Evolutionary conservation across 1,140 invertebrate genomes (phyloP), one percentile per base, ranked within the genome.

Genomic region (Drosophila ananassae): DNA sequence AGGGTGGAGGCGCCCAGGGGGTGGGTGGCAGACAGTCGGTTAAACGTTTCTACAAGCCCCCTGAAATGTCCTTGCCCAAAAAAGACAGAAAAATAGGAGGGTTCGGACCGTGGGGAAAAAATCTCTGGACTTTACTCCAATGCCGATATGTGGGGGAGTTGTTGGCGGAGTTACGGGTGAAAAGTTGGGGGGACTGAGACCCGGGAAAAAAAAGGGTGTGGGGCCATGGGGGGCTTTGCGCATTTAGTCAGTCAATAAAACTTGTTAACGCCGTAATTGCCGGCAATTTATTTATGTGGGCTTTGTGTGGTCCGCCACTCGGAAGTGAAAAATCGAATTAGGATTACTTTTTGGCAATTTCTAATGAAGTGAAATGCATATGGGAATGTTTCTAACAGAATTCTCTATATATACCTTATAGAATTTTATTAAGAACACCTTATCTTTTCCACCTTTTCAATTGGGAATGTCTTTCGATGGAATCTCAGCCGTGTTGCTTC

Each of bases 161-260:
- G 44, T 50, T 44, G n/a, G 41, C 21, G 3, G 34, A 25, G 34
- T 32, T 24, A 46, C 30, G 41, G 46, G 10, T 44, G 56, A 39
- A 24, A 37, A 47, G 34, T 28, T 28, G 5, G 25, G 25, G 25
- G 25, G 25, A 28, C 25, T 28, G 25, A 28, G 25, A 28, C 5
- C 25, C 5, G 6, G 25, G 25, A 6, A 7, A 28, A 28, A 28
- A 28, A 28, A 28, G 25, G 9, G 34, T 37, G 10, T 12, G 34
- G 34, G 34, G 34, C 10, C 41, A 34, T 34, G 46, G 58, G 58
- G 47, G 47, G 34, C 69, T 41, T 28, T 71, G 78, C 83, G 85
- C 82, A 87, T 87, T 87, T 87, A 87, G 82, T 82, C 82, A 87
- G 82, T 87, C 82, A 87, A 87, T 87, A 87, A 87, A 87, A 87